phyloP scores from a whole-genome alignment of 1,140 invertebrate genomes.

The Cydia amplana region DNA sequence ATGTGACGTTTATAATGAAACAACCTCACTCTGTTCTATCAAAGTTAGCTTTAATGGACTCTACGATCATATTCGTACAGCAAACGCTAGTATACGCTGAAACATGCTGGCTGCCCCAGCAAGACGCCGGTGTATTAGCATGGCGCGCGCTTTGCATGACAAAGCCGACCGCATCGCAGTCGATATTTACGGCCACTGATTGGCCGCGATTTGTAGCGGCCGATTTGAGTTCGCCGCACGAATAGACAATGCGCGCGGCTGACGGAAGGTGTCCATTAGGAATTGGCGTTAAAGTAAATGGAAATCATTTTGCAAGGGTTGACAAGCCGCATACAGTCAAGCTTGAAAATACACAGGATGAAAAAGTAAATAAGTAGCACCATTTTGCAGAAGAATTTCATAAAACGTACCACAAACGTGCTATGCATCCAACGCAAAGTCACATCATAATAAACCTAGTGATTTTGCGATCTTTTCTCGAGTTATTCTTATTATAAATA shows the following conservation, averaged over 20 bases:
- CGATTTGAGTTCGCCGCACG: conserved; percentile 29
- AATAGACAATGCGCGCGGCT: conserved; percentile 6
- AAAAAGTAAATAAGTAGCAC: background rate
- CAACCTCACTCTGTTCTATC: too few species aligned
- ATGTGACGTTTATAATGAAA: too few species aligned
- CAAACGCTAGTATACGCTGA: background rate
- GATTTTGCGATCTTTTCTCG: too few species aligned
- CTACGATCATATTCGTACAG: too few species aligned
- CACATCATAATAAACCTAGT: too few species aligned
- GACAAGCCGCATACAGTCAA: background rate
- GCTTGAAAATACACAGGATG: background rate
- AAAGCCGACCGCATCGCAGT: conserved; percentile 42
- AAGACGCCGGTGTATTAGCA: conserved; percentile 52
- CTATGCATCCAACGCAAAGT: too few species aligned
- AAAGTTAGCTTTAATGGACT: too few species aligned
- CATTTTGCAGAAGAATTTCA: too few species aligned
- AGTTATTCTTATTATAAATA: too few species aligned
- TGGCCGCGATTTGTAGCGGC: conserved; percentile 37
- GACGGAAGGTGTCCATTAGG: conserved; percentile 6
- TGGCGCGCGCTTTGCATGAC: conserved; percentile 56
- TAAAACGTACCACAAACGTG: too few species aligned
- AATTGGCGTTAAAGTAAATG: background rate
- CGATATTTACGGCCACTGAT: conserved; percentile 57
- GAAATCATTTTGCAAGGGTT: background rate
- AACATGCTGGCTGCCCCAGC: conserved; percentile 28